These are phyloP conservation scores for Habroteleia sp. DNA, from an alignment of 2,888 invertebrate species.

Conservation along the genomic window DNA sequence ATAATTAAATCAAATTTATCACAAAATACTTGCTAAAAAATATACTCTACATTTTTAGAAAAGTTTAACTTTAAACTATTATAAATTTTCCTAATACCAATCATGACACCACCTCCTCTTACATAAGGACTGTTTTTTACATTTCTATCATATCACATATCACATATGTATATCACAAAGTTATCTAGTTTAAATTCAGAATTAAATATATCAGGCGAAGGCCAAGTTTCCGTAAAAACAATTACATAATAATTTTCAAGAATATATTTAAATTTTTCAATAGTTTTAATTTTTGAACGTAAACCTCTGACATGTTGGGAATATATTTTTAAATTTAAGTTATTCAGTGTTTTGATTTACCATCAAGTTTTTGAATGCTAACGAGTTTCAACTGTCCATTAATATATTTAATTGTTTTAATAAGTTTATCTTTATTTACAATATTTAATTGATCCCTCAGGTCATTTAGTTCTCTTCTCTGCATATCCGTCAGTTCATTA, in stretches of 20 bases:
- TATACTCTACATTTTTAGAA: background rate
- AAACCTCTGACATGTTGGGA: no score
- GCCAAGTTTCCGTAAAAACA: slow-evolving; percentile 9
- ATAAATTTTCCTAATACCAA: background rate
- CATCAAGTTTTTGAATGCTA: background rate
- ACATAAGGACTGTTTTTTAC: background rate
- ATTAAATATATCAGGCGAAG: background rate
- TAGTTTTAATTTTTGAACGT: slow-evolving; percentile 1
- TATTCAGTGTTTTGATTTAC: slow-evolving; percentile 5
- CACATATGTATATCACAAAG: no score
- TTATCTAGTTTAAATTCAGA: slow-evolving; percentile 4
- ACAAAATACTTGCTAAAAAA: background rate
- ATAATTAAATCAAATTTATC: background rate
- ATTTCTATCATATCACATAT: slow-evolving; percentile 1
- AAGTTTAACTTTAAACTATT: background rate
- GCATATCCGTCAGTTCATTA: background rate
- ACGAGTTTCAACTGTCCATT: background rate
- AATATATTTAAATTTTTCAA: slow-evolving; percentile 5
- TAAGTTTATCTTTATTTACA: background rate
- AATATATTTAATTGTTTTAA: slow-evolving; percentile 8
- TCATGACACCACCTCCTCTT: background rate
- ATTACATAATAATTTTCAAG: background rate
- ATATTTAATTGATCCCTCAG: background rate
- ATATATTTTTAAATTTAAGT: background rate
- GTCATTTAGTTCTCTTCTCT: background rate